phyloP scores from a whole-genome alignment of 1,140 invertebrate genomes.

The Maniola jurtina region DNA sequence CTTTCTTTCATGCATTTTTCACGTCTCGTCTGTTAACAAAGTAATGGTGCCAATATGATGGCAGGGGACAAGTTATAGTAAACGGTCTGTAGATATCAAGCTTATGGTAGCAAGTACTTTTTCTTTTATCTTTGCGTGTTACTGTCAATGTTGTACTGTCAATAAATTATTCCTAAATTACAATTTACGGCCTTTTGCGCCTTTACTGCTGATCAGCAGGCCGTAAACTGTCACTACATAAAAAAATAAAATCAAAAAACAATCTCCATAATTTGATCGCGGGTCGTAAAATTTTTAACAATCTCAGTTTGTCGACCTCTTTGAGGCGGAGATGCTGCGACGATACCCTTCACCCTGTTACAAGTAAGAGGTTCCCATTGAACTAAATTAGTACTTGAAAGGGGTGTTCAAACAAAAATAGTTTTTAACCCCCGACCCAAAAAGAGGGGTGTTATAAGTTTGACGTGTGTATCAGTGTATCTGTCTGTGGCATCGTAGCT shows the following conservation, averaged over 20 bases:
- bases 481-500: no score
- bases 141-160: not conserved
- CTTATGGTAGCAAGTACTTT: not conserved
- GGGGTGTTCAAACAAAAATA: no score
- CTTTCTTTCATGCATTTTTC: no score
- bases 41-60: no score
- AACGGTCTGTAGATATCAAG: not conserved
- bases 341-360: no score
- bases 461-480: no score
- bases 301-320: not conserved
- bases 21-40: no score
- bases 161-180: slow-evolving; percentile 18
- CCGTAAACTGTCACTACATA: slow-evolving; percentile 19
- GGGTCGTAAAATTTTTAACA: slow-evolving; percentile 21
- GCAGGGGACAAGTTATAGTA: not conserved
- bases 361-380: no score
- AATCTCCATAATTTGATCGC: slow-evolving; percentile 21
- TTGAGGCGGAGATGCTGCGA: not conserved
- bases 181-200: slow-evolving; percentile 13
- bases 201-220: slow-evolving; percentile 22
- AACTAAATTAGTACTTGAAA: no score
- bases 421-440: no score
- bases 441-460: no score
- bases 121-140: not conserved
- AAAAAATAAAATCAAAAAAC: slow-evolving; percentile 4